Evolutionary conservation across 2,797 vertebrate species (phyloP).

Genomic region (Lutjanus argentimaculatus): DNA sequence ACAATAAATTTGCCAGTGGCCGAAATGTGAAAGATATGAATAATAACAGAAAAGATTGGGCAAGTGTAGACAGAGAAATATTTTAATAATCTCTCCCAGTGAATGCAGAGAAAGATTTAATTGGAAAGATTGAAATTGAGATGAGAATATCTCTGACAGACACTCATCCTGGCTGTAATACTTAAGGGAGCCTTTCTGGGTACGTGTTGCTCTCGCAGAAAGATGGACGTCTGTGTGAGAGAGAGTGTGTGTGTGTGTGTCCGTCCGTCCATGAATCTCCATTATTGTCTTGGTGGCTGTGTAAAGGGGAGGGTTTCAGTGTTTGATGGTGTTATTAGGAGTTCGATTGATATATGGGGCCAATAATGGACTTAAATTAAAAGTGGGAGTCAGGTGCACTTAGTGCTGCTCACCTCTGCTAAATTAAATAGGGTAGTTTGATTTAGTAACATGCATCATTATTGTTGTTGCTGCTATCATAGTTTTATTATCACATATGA

Average conservation of each 20-base stretch:
- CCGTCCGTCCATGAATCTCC: constrained; percentile 43
- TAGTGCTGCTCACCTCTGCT: constrained; percentile 45
- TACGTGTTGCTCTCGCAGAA: constrained; percentile 52
- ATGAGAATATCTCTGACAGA: constrained; percentile 35
- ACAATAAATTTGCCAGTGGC: constrained; percentile 19
- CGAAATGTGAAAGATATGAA: constrained; percentile 22
- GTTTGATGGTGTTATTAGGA: constrained; percentile 60
- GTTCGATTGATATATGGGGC: constrained; percentile 45
- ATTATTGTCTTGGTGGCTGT: constrained; percentile 43
- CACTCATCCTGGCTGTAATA: constrained; percentile 17
- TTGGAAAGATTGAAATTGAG: constrained; percentile 37
- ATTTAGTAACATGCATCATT: constrained; percentile 34
- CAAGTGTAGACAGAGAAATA: constrained; percentile 24
- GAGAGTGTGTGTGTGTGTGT: constrained; percentile 8
- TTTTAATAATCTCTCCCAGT: constrained; percentile 34
- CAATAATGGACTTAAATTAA: constrained; percentile 61
- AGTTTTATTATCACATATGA: constrained; percentile 26
- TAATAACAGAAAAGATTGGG: constrained; percentile 23
- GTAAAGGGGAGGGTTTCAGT: constrained; percentile 26
- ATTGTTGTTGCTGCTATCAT: constrained; percentile 29
- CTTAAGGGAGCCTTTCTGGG: constrained; percentile 24
- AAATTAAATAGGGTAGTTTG: constrained; percentile 43
- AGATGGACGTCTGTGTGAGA: constrained; percentile 25
- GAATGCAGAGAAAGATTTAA: constrained; percentile 47
- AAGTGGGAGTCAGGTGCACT: constrained; percentile 16